Evolutionary conservation across 2,113 vertebrate species (phyloP), one percentile per base, ranked within the genome.

Genomic region (Meleagris gallopavo): DNA sequence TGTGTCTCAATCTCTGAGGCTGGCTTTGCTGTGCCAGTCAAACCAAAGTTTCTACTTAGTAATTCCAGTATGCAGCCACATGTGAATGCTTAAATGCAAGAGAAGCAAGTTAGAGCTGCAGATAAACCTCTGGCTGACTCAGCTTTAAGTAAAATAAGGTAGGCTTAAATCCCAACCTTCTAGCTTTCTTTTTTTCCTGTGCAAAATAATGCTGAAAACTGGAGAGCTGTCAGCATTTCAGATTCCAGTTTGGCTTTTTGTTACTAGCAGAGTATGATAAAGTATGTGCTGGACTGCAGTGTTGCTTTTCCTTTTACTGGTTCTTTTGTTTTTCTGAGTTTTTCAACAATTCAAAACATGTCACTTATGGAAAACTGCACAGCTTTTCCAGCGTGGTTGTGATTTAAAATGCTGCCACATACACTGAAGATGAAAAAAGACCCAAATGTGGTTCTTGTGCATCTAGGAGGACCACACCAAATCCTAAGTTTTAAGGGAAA

Each of bases 171-270:
- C 22, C 34, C 13, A 70, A 77, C 17, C 8, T 19, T 60, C 2
- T 2, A 0, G 0, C 30, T 86, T 83, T 34, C 40, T 70, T 32
- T n/a, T n/a, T n/a, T n/a, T 36, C 30, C 21, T 67, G 0, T 45
- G 12, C 27, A 50, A 89, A 78, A 55, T 17, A 41, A 75, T 13
- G 2, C 64, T 75, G 76, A 8, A 34, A 10, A 38, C 10, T 3
- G 1, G 13, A 4, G 19, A 70, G 12, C 45, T 19, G 10, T 52
- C 64, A 86, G 43, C 29, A 34, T 32, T 55, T 81, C 4, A 19
- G 21, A 34, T 46, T 62, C 43, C 34, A 34, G 8, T 38, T 79
- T 52, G 5, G 50, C 16, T 9, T 65, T 6, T 19, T 73, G 17
- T 38, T 50, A 30, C 34, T 36, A 38, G 38, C 10, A 0, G 48